A percentile compares a stretch with the other conserved stretches of the same genome.
Conservation (phyloP, 2,888 invertebrate genomes). For the Nymphalis c-album region DNA sequence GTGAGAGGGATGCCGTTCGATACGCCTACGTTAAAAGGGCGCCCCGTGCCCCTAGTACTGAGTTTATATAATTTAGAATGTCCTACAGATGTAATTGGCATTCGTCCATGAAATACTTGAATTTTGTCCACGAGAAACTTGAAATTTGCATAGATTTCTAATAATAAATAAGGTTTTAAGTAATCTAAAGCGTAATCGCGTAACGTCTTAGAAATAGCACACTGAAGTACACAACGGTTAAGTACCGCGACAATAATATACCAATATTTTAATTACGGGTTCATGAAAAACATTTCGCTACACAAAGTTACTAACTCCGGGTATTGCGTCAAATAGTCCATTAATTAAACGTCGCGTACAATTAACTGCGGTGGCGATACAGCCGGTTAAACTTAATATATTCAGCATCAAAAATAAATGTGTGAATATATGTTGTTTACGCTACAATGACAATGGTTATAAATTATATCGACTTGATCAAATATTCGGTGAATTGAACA, state of each 20-base stretch:
- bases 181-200: neutral
- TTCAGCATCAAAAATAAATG: no score
- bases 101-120: slow-evolving; percentile 18
- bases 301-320: no score
- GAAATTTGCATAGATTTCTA: neutral
- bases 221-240: neutral
- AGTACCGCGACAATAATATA: neutral
- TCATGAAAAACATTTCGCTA: no score
- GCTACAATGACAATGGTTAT: no score
- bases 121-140: slow-evolving; percentile 6
- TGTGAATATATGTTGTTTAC: no score
- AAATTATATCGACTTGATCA: no score
- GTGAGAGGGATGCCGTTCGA: slow-evolving; percentile 56
- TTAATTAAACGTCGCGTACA: no score
- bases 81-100: slow-evolving; percentile 36
- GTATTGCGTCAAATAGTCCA: no score
- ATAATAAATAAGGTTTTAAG: neutral
- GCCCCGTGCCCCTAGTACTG: slow-evolving; percentile 48
- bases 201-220: neutral
- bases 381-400: no score
- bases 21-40: slow-evolving; percentile 59
- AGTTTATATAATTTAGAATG: slow-evolving; percentile 57
- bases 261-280: no score
- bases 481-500: no score
- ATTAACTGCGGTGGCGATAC: no score